These are phyloP conservation scores for Beris morrisii DNA, from an alignment of 2,888 invertebrate genomes.

Conservation along the genomic window DNA sequence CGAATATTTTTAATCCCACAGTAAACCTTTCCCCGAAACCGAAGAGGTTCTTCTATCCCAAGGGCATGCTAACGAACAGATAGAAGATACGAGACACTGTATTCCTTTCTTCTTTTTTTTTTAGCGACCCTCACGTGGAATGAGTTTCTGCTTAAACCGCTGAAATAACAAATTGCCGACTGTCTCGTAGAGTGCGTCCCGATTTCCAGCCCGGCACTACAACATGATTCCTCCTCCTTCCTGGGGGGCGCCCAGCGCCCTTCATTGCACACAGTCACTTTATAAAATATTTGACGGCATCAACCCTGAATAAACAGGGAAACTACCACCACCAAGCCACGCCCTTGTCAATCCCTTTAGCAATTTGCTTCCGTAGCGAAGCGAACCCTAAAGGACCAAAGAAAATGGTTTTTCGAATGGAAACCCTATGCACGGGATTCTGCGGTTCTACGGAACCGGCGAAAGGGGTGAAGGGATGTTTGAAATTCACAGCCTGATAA, in stretches of 20 bases:
- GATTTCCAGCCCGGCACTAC: constrained; percentile 13
- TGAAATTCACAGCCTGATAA: not conserved
- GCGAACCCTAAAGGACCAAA: not conserved
- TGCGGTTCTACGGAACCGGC: no score
- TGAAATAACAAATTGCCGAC: constrained; percentile 39
- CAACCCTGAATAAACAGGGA: constrained; percentile 8
- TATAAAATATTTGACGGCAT: constrained; percentile 19
- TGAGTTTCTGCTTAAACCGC: constrained; percentile 38
- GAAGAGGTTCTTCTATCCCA: no score
- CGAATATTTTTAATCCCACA: no score
- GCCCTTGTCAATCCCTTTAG: constrained; percentile 21
- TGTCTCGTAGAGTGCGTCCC: not conserved
- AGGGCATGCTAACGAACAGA: no score
- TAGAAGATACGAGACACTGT: no score
- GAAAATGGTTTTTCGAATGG: no score
- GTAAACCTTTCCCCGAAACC: no score
- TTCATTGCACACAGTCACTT: constrained; percentile 1
- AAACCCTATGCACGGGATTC: no score
- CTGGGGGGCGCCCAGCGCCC: not conserved
- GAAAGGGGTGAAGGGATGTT: no score
- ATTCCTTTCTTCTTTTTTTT: no score
- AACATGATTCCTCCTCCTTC: constrained; percentile 11
- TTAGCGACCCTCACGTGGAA: constrained; percentile 18
- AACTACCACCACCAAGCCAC: constrained; percentile 25
- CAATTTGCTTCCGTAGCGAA: not conserved